Base-by-base conservation (phyloP, 2,797 vertebrate species). In the Schizopygopsis pylzovi region DNA sequence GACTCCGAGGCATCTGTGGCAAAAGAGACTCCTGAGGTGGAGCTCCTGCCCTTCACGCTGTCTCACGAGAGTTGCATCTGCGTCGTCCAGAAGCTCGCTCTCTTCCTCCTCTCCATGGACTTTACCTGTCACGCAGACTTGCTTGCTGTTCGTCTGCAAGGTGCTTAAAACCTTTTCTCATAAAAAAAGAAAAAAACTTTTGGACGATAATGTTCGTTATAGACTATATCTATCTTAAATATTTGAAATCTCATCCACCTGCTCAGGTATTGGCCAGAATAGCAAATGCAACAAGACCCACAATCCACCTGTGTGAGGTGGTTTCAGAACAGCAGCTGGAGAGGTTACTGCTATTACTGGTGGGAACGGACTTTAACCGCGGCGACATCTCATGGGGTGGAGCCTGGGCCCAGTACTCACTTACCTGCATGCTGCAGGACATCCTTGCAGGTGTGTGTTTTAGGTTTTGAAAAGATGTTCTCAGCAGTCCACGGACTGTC, bases 351-450 rank as follows among this genome's bases (percentile, higher is more conserved):
- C 93, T 99, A 4, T 95, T 99, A 54, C 94, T 99, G 0, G 98
- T 99, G 87, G 98, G 98, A 87, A 99, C 98, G 0, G 98, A 99
- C 91, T 99, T 99, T 85, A 99, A 99, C 91, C 95, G 98, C 77
- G 98, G 98, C 83, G 98, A 99, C 92, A 99, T 99, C 92, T 98
- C 98, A 68, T 99, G 98, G 98, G 98, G 98, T 7, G 98, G 98
- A 39, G 98, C 98, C 37, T 99, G 98, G 98, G 98, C 98, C 79
- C 98, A 99, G 78, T 99, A 99, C 93, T 99, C 98, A 67, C 96
- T 99, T 91, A 99, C 97, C 10, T 99, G 98, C 89, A 99, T 99
- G 98, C 95, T 99, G 2, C 98, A 99, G 93, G 98, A 99, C 94
- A 99, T 99, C 90, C 93, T 99, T 87, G 96, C 97, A 97, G 98